Evolutionary conservation across 30 jellyfish, hydroid and myxozoan species (phyloP), one percentile per base, ranked within the genome.

Genomic region (Turritopsis rubra): DNA sequence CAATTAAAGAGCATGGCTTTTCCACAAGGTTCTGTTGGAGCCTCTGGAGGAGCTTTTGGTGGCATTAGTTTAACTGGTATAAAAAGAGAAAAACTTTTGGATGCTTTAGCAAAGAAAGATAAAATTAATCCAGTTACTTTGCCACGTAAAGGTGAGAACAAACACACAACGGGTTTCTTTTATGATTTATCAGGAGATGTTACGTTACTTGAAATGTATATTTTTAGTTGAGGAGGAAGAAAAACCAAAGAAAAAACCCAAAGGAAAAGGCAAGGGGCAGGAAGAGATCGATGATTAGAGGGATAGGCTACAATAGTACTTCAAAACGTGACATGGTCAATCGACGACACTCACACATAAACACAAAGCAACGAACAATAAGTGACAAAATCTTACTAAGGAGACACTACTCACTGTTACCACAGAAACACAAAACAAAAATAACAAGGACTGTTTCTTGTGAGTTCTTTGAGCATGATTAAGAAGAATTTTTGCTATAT

Each of bases 1-100:
- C 52, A 20, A 16, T n/a, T 52, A n/a, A 79, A 23, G 30, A 24
- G 81, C 16, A 52, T 79, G 78, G 85, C 31, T 52, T 30, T 29
- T 52, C 79, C 85, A 28, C 81, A 21, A 24, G 85, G 85, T 31
- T 74, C 82, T n/a, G 53, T 74, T 24, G 82, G 82, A 19, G 82
- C 82, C 31, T 24, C 65, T 74, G 82, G 82, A 21, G 65, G 65
- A 1, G 65, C 53, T 24, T 74, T 74, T 21, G 82, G 82, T 74
- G 82, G 82, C 52, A 26, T 74, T 74, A 74, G 82, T 74, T 24
- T 74, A 27, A 68, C 77, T 68, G 77, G 77, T 19, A 27, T 68
- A 27, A 68, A 68, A 68, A 23, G 77, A 41, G 9, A 41, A 41
- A 41, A 41, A 41, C 60, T 41, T 41, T 41, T 41, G 60, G 60